phyloP scores from a whole-genome alignment of 2,797 vertebrate species.

The Nyctibius grandis region DNA sequence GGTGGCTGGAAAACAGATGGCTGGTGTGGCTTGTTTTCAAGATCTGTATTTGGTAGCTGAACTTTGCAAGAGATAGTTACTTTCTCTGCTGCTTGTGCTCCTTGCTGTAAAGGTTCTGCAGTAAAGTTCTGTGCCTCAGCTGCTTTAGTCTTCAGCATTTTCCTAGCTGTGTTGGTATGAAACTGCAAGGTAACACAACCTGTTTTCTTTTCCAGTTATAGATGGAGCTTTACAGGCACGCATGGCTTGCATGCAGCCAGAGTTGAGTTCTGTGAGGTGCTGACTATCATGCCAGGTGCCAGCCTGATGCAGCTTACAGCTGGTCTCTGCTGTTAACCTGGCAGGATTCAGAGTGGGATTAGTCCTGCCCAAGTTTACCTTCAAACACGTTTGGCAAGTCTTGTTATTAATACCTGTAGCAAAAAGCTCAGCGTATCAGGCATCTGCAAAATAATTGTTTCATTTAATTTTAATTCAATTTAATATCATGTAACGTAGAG shows the following conservation, averaged over 20 bases:
- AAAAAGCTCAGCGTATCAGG: background rate
- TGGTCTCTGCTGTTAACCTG: background rate
- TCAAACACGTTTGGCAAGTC: constrained; percentile 9
- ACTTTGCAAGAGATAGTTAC: background rate
- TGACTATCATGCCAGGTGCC: background rate
- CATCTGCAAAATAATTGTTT: background rate
- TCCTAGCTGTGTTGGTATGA: background rate
- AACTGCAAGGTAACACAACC: background rate
- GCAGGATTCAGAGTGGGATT: background rate
- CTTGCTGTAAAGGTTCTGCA: background rate
- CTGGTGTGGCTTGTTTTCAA: background rate
- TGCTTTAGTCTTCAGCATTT: background rate
- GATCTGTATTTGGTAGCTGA: background rate
- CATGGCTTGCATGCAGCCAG: background rate
- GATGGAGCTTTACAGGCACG: background rate
- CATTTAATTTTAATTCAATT: background rate
- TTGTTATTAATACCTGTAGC: background rate
- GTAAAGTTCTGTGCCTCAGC: background rate
- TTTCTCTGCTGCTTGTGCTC: background rate
- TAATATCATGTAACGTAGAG: background rate
- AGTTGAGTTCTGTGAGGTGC: background rate
- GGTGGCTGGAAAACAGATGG: background rate
- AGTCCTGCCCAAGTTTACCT: background rate
- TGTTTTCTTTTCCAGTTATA: background rate
- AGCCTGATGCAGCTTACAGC: background rate